Base-by-base conservation (phyloP, 2,888 invertebrate genomes). In the Cyclophora punctaria region DNA sequence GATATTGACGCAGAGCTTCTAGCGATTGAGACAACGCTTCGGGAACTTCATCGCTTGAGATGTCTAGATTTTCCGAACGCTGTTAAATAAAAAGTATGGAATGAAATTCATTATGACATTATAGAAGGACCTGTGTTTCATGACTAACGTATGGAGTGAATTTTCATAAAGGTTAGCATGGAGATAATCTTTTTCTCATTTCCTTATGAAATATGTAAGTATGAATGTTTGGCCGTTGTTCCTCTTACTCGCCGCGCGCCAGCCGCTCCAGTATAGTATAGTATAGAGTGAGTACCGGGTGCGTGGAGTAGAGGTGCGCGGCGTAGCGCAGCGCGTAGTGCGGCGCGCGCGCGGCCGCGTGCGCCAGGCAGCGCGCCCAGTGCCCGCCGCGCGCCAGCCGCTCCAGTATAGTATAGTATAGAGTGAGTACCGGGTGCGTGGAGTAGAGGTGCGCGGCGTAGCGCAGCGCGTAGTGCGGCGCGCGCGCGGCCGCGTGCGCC, bases 281-380 rank as follows among this genome's bases (percentile, higher is more conserved):
- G 20, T 20, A 20, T 20, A 20, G 20, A 20, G 20, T 20, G 20
- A 20, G 20, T 64, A 87, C 87, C 49, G 82, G 66, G 49, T 83
- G 81, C 0, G 80, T 70, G 49, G 83, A 83, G 50, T 87, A 83
- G 35, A 88, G 61, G 49, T 85, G 77, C 37, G 82, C 80, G 5
- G 80, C 80, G 62, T 83, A 83, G 50, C 85, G 56, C 2, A 87
- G 70, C 35, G 86, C 84, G 57, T 85, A 87, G 62, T 85, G 83
- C 41, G 86, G 72, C n/a, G 84, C 86, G 2, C 64, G 57, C 0
- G 59, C 35, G 0, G 73, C 85, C 4, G 89, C 87, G 58, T 78
- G 86, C 45, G 84, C 86, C 33, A 89, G 70, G 56, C 87, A 87
- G 7, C 86, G 80, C 69, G 69, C 65, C 89, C 89, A 89, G 64